These are phyloP conservation scores for Drosophila affinis DNA, from an alignment of 2,888 invertebrate species.

Conservation along the genomic window DNA sequence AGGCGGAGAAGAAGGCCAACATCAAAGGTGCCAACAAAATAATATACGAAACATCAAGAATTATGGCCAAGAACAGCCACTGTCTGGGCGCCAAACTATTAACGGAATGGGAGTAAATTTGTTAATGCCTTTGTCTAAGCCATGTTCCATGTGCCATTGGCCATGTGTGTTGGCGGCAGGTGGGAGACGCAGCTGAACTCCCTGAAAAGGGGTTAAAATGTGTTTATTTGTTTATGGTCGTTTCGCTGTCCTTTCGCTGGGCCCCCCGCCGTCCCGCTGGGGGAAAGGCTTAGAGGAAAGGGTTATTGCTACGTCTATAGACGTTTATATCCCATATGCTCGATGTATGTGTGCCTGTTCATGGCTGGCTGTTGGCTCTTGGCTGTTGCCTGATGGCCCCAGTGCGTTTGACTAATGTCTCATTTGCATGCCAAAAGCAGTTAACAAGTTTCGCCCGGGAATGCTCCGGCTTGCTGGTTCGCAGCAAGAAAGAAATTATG, in stretches of 20 bases:
- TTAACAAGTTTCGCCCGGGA: constrained; percentile 68
- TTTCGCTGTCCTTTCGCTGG: constrained; percentile 24
- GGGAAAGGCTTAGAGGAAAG: constrained; percentile 38
- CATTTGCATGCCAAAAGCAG: constrained; percentile 80
- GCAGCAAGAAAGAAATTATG: constrained; percentile 64
- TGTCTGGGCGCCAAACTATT: constrained; percentile 73
- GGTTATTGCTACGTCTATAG: no score
- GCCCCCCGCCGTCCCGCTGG: constrained; percentile 47
- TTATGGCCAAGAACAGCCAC: constrained; percentile 12
- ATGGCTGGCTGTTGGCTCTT: constrained; percentile 55
- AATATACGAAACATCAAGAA: constrained; percentile 22
- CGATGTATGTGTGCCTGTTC: not conserved
- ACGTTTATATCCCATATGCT: constrained; percentile 20
- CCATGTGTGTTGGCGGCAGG: constrained; percentile 62
- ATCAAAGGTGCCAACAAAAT: constrained; percentile 71
- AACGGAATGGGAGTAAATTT: constrained; percentile 77
- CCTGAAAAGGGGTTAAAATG: constrained; percentile 76
- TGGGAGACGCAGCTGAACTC: constrained; percentile 44
- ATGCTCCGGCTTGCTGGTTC: constrained; percentile 10
- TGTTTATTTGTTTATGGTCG: constrained; percentile 77
- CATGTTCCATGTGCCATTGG: constrained; percentile 38
- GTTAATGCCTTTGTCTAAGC: constrained; percentile 77
- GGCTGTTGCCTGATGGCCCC: constrained; percentile 69
- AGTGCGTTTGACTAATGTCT: constrained; percentile 80
- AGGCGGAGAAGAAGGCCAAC: constrained; percentile 26